Percentiles rank a stretch among this genome's conserved stretches.
phyloP scores from a whole-genome alignment of 2,888 invertebrate species.

The Lepidochitona cinerea region DNA sequence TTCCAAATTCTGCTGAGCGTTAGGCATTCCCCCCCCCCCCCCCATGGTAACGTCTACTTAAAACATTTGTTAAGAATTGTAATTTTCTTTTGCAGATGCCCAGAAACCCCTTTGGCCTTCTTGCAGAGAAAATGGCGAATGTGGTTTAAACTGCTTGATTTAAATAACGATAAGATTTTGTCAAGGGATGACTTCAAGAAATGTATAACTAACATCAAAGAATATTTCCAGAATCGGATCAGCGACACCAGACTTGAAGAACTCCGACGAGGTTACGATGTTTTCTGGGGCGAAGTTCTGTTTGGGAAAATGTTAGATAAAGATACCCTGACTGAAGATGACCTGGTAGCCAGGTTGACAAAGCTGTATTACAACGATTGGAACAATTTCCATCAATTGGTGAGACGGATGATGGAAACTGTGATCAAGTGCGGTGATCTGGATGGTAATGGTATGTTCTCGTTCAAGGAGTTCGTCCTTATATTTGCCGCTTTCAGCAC shows the following conservation, averaged over 20 bases:
- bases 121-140: background rate
- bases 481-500: background rate
- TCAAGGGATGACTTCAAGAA: background rate
- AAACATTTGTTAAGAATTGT: too few relatives aligned
- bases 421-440: background rate
- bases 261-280: background rate
- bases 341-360: background rate
- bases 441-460: background rate
- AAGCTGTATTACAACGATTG: background rate
- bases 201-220: background rate
- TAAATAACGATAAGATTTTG: background rate
- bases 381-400: background rate
- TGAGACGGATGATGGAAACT: background rate
- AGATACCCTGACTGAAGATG: background rate
- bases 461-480: background rate
- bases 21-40: too few relatives aligned
- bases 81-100: too few relatives aligned
- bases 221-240: background rate
- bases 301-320: background rate
- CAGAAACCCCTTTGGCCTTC: background rate
- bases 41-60: too few relatives aligned
- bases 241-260: background rate
- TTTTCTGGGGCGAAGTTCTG: background rate
- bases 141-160: background rate
- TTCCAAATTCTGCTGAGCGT: too few relatives aligned